Evolutionary conservation across 2,113 vertebrate genomes (phyloP), one percentile per base, ranked within the genome.

Genomic region (Hucho hucho): DNA sequence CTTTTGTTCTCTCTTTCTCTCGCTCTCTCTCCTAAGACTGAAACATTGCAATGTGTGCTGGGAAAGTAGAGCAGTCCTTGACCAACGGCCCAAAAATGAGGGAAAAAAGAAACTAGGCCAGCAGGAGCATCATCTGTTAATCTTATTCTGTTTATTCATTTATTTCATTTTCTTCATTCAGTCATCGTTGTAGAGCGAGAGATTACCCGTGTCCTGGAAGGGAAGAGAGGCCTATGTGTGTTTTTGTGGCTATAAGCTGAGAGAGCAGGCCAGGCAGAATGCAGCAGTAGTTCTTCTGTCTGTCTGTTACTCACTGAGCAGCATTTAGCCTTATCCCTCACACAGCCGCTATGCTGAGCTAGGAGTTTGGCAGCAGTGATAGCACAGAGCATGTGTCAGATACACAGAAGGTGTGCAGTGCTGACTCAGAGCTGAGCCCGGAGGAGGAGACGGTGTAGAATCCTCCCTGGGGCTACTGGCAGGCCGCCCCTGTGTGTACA

Each of bases 141-240:
- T 84, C 82, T 77, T 64, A 79, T 72, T 29, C 26, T 78, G 25
- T 73, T 64, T 74, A 74, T 83, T 84, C 47, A 49, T 80, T 46
- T 65, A 22, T 66, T 58, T 71, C 58, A 29, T 63, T 80, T 56
- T 14, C 47, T 43, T 69, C 14, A 58, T 26, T 25, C 16, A 3
- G 16, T 53, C 49, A 53, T 53, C 13, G 43, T 43, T 63, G 16
- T 67, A 28, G 63, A 29, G 73, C 49, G 14, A 67, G 26, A 67
- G 28, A 37, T 67, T 26, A 67, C 28, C 6, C 6, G 20, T 67
- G 65, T n/a, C 16, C 29, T 32, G 6, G 29, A n/a, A 7, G 18
- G n/a, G 58, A 24, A 11, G n/a, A 37, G 28, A 32, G 6, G 18
- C 24, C 7, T 28, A 1, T 64, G 63, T 26, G 63, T 64, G 63